Base-by-base conservation (phyloP, 2,888 invertebrate species). In the Thecophora atra region DNA sequence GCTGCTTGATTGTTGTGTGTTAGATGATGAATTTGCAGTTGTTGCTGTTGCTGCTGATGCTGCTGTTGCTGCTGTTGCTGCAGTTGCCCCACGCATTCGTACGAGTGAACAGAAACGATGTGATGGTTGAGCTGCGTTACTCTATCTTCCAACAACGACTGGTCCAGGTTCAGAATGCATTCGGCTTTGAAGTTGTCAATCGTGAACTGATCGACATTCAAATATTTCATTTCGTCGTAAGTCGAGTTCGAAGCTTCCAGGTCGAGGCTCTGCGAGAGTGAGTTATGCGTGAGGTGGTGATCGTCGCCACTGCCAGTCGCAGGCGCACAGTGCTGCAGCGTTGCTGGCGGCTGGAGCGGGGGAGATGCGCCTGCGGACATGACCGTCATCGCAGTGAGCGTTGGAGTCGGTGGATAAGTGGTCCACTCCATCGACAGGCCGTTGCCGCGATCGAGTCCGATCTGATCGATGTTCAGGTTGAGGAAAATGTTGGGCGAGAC, bases 111-210 rank as follows among this genome's bases (percentile, higher is more conserved):
- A 56, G 65, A n/a, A 3, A 56, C 24, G 8, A 28, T 63, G 67
- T 19, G n/a, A 37, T 71, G 69, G 11, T 71, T 74, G 30, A 72
- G 58, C 8, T 67, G 64, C 60, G 74, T 62, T 64, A 74, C 42
- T 19, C 74, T 81, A 60, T 84, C 83, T 19, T 82, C 84, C 74
- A 84, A 75, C 42, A 85, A 79, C n/a, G 80, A 77, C 71, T 86
- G 86, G 73, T 87, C 87, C 78, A 87, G 80, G 79, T 85, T 86
- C 3, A 87, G 78, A 19, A 87, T 87, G 74, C 87, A 87, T 73
- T 87, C 87, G 58, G 85, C 83, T 76, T 86, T 87, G 70, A 87
- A 85, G 76, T 84, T 85, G 47, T 87, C 87, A 75, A 87, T 87
- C 75, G 86, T 85, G 72, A 86, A 87, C 75, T 87, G 86, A 78